Evolutionary conservation across 2,888 invertebrate genomes (phyloP).

Genomic region (Spicauda simplicius): DNA sequence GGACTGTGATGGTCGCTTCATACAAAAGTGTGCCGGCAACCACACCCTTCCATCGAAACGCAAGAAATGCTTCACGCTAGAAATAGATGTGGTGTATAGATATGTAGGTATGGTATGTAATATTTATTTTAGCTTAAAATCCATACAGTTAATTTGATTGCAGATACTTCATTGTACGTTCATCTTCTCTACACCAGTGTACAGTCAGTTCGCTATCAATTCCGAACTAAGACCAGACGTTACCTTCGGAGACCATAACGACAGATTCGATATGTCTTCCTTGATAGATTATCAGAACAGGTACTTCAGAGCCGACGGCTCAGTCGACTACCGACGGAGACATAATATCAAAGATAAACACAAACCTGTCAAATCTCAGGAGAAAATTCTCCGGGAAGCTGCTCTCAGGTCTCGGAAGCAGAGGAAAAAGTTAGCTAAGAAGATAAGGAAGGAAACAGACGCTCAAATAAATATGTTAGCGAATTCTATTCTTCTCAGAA

Average conservation of each 20-base stretch:
- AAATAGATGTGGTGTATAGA: too few species aligned
- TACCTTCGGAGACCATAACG: constrained; percentile 58
- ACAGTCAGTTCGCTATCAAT: constrained; percentile 48
- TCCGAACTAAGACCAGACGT: constrained; percentile 58
- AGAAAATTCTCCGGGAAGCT: neutral
- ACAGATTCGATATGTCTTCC: constrained; percentile 60
- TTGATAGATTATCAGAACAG: constrained; percentile 53
- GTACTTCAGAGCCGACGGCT: constrained; percentile 32
- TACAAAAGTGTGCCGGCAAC: too few species aligned
- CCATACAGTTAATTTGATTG: neutral
- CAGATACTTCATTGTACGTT: constrained; percentile 9
- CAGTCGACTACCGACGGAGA: constrained; percentile 45
- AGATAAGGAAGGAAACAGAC: constrained; percentile 31
- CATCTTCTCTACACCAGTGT: constrained; percentile 39
- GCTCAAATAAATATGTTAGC: constrained; percentile 41
- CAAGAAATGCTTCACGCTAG: too few species aligned
- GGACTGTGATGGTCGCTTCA: too few species aligned
- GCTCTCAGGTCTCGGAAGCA: constrained; percentile 21
- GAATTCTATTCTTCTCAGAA: constrained; percentile 39
- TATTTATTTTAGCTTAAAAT: too few species aligned
- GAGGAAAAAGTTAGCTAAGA: constrained; percentile 33
- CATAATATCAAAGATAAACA: neutral
- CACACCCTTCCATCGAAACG: too few species aligned
- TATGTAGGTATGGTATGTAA: too few species aligned
- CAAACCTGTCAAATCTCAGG: neutral